Evolutionary conservation across 2,888 invertebrate species (phyloP), one percentile per base, ranked within the genome.

Genomic region (Scaptomyza reducta): DNA sequence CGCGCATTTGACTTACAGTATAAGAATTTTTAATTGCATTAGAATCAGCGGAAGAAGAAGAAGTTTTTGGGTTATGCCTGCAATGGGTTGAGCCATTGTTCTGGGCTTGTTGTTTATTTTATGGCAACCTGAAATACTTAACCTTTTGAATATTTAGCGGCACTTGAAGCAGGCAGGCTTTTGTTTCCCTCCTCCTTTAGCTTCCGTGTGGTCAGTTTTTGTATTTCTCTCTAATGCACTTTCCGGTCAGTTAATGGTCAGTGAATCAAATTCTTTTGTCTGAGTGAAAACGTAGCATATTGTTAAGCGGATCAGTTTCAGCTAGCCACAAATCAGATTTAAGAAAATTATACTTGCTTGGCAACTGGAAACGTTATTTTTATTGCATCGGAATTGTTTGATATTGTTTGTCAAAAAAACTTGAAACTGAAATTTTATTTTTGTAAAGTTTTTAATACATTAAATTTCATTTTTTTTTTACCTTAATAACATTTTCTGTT

Each of bases 131-230:
- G 13, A 31, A 31, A 47, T 44, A 76, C 77, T 81, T 87, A 87
- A 85, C 84, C 84, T 87, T 79, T 85, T 86, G 77, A 80, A 77
- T 74, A 75, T 77, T 73, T 65, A 68, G 77, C 63, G 56, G 70
- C 69, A 71, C 77, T 77, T 69, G 70, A 77, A 77, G 41, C 33
- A 38, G 38, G 18, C 45, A 14, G 25, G 18, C 62, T 41, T 58
- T 74, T 67, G 67, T 67, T 41, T 11, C 1, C 41, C 14, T 11
- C 14, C 27, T 27, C 14, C 18, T 22, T 22, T 2, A 22, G 22
- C 22, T n/a, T 7, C 33, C 22, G 50, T 40, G 33, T 54, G 67
- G 66, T 65, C 69, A 70, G 61, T 22, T 13, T 18, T 10, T 7
- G 3, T 18, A 49, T 46, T 60, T 6, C 6, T 51, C 54, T 64